Conservation (phyloP, 2,888 invertebrate species). For the Hylaea fasciaria region DNA sequence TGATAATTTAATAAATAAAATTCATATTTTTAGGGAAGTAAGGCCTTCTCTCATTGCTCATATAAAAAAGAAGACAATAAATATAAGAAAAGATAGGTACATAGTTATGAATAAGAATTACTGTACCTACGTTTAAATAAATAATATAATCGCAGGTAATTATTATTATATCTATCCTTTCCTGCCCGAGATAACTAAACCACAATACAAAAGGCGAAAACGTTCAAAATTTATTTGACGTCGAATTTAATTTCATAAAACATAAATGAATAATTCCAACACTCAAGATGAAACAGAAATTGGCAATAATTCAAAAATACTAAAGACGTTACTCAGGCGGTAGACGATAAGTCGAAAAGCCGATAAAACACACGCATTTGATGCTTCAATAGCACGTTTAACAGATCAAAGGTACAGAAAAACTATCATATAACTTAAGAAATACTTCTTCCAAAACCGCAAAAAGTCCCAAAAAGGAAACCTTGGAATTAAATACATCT, state of each 20-base stretch:
- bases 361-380: constrained; percentile 3
- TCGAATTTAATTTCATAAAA: constrained; percentile 13
- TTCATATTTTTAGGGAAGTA: no score
- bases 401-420: background rate
- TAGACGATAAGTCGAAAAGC: constrained; percentile 5
- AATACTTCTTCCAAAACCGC: no score
- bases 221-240: constrained; percentile 2
- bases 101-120: no score
- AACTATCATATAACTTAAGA: background rate
- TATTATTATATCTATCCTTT: background rate
- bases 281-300: constrained; percentile 22
- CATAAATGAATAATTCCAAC: constrained; percentile 23
- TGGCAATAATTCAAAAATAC: constrained; percentile 34
- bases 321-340: constrained; percentile 7
- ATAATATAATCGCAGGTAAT: no score
- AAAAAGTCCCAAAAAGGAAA: no score
- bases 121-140: no score
- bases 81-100: no score
- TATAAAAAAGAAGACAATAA: no score
- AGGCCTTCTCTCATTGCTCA: no score
- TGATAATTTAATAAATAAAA: no score
- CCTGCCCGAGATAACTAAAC: background rate
- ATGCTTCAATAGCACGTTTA: background rate
- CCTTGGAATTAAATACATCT: no score
- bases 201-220: background rate